Conservation (phyloP, 1,140 invertebrate species). For the Platyscapa corneri region DNA sequence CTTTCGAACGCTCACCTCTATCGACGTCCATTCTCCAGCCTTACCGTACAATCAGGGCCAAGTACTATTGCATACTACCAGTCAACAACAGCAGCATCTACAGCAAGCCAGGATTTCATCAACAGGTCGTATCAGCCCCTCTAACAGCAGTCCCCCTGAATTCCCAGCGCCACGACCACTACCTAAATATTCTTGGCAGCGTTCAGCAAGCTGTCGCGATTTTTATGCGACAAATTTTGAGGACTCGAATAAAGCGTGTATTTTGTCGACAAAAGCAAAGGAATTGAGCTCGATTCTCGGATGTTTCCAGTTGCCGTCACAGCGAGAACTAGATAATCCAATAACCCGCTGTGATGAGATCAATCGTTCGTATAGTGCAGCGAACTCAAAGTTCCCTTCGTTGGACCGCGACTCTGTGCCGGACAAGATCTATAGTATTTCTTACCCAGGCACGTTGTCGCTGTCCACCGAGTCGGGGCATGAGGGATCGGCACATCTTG, state of each 20-base stretch:
- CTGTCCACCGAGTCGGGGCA: slow-evolving; percentile 79
- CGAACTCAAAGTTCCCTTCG: slow-evolving; percentile 76
- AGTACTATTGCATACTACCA: slow-evolving; percentile 67
- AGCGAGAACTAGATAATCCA: slow-evolving; percentile 81
- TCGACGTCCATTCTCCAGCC: slow-evolving; percentile 74
- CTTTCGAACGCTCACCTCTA: slow-evolving; percentile 75
- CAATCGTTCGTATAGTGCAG: slow-evolving; percentile 77
- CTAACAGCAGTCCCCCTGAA: slow-evolving; percentile 74
- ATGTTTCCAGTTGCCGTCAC: slow-evolving; percentile 68
- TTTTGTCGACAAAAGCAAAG: slow-evolving; percentile 3
- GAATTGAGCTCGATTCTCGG: slow-evolving; percentile 53
- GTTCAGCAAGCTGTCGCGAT: slow-evolving; percentile 86
- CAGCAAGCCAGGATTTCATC: slow-evolving; percentile 68
- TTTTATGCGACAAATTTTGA: slow-evolving; percentile 84
- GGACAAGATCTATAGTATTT: slow-evolving; percentile 86
- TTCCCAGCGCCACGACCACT: slow-evolving; percentile 71
- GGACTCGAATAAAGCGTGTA: slow-evolving; percentile 77
- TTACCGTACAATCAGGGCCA: slow-evolving; percentile 70
- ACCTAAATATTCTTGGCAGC: slow-evolving; percentile 79
- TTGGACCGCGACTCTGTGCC: slow-evolving; percentile 78
- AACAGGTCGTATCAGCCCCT: slow-evolving; percentile 76
- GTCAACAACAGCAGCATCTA: slow-evolving; percentile 59
- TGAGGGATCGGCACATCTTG: slow-evolving; percentile 74
- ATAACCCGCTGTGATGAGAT: slow-evolving; percentile 85
- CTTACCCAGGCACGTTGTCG: slow-evolving; percentile 86